Evolutionary conservation across 2,797 vertebrate species (phyloP).

Genomic region (Chaunax sp.): DNA sequence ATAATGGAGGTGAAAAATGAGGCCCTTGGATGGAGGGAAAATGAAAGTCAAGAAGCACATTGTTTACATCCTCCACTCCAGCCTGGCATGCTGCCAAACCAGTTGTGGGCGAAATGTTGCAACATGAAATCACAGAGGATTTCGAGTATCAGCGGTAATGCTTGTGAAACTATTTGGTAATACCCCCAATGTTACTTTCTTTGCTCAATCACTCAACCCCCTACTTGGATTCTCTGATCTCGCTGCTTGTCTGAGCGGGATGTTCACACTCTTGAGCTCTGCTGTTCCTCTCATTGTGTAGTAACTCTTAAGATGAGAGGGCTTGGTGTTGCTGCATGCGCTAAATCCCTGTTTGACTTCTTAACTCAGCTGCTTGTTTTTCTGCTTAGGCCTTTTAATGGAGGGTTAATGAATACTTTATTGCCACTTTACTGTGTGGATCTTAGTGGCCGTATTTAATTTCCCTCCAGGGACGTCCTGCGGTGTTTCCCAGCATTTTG

Average conservation of each 20-base stretch:
- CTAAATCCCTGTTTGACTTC: slow-evolving; percentile 78
- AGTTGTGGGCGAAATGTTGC: slow-evolving; percentile 55
- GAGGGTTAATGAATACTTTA: slow-evolving; percentile 84
- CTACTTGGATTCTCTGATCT: slow-evolving; percentile 50
- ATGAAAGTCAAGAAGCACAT: slow-evolving; percentile 54
- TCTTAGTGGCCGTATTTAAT: slow-evolving; percentile 78
- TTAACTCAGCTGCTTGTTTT: slow-evolving; percentile 77
- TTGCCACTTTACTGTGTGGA: slow-evolving; percentile 79
- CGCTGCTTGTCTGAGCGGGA: slow-evolving; percentile 51
- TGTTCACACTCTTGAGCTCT: slow-evolving; percentile 42
- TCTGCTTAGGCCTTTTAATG: slow-evolving; percentile 74
- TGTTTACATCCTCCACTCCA: slow-evolving; percentile 60
- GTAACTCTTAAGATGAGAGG: slow-evolving; percentile 63
- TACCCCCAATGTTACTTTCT: slow-evolving; percentile 47
- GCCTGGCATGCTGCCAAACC: slow-evolving; percentile 50
- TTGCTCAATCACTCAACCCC: slow-evolving; percentile 41
- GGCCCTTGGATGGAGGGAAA: slow-evolving; percentile 47
- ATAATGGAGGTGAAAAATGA: slow-evolving; percentile 77
- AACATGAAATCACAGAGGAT: slow-evolving; percentile 55
- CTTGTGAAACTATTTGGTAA: slow-evolving; percentile 60
- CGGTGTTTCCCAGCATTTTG: slow-evolving; percentile 84
- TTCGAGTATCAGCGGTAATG: slow-evolving; percentile 49
- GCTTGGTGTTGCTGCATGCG: slow-evolving; percentile 38
- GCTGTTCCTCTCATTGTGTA: slow-evolving; percentile 70
- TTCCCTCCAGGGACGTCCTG: slow-evolving; percentile 75